A percentile compares a stretch with the other conserved stretches of the same genome.
Evolutionary conservation across 2,113 vertebrate species (phyloP).

Genomic region (Phylloscopus trochilus): DNA sequence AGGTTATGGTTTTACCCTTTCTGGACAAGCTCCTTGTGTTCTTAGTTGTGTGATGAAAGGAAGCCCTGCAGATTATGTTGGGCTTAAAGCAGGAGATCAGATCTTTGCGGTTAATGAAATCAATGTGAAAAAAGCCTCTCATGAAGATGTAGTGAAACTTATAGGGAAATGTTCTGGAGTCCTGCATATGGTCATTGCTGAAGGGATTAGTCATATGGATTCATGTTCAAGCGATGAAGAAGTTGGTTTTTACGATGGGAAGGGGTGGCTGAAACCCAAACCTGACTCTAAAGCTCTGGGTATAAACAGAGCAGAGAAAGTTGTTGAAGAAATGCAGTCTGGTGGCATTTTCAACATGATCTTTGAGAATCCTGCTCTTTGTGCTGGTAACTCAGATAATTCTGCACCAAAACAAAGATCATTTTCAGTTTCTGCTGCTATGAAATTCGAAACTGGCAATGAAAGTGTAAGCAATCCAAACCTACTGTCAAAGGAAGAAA

Average conservation of each 20-base stretch:
- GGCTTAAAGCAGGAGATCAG: slow-evolving; percentile 89
- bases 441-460: slow-evolving; percentile 58
- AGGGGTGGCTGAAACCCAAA: slow-evolving; percentile 84
- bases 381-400: slow-evolving; percentile 77
- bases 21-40: slow-evolving; percentile 91
- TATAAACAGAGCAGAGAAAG: slow-evolving; percentile 92
- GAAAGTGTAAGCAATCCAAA: slow-evolving; percentile 67
- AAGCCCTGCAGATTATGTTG: slow-evolving; percentile 91
- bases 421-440: slow-evolving; percentile 78
- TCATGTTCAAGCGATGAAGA: slow-evolving; percentile 95
- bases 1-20: slow-evolving; percentile 93
- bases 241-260: slow-evolving; percentile 79
- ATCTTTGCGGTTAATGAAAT: slow-evolving; percentile 92
- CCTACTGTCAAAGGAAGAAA: slow-evolving; percentile 82
- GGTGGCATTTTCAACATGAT: slow-evolving; percentile 97
- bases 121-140: slow-evolving; percentile 90
- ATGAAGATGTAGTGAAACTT: slow-evolving; percentile 96
- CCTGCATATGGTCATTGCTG: slow-evolving; percentile 85
- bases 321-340: slow-evolving; percentile 94
- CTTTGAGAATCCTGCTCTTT: slow-evolving; percentile 87
- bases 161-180: slow-evolving; percentile 93
- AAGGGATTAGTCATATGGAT: slow-evolving; percentile 79
- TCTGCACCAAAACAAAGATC: slow-evolving; percentile 73
- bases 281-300: slow-evolving; percentile 89
- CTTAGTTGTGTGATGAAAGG: slow-evolving; percentile 91